These are phyloP conservation scores for Sinhomidia bicolor DNA, from an alignment of 2,888 invertebrate species.

Conservation along the genomic window DNA sequence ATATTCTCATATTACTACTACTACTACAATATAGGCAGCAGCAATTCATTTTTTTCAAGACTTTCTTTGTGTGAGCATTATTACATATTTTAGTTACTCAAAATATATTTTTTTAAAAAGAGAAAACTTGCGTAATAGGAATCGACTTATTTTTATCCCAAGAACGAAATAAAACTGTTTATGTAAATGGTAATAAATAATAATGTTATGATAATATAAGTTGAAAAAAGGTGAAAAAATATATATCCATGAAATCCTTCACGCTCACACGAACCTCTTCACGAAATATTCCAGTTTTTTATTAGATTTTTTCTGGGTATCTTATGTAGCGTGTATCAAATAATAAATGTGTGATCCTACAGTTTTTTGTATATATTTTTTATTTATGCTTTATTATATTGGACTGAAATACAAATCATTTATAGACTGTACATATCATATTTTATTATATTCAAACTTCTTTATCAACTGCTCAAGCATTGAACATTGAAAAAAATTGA, in stretches of 20 bases:
- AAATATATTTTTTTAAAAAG: background rate
- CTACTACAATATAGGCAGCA: background rate
- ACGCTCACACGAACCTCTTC: background rate
- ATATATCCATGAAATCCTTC: background rate
- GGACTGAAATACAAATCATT: background rate
- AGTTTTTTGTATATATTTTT: background rate
- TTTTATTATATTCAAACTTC: background rate
- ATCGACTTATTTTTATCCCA: slow-evolving; percentile 12
- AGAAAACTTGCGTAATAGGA: slow-evolving; percentile 5
- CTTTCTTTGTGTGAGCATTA: no score
- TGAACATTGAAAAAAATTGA: background rate
- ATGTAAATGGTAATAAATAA: background rate
- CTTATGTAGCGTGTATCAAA: background rate
- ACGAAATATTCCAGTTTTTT: slow-evolving; percentile 17
- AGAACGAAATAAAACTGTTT: background rate
- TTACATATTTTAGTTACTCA: no score
- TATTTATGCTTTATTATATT: background rate
- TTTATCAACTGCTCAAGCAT: background rate
- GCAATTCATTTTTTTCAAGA: background rate
- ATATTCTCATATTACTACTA: no score
- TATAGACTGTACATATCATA: background rate
- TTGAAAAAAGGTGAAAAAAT: background rate
- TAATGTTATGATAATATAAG: background rate
- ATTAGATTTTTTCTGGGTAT: background rate
- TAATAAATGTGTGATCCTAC: background rate